Base-by-base conservation (phyloP, 2,113 vertebrate species). In the Paracyprichromis sp. region DNA sequence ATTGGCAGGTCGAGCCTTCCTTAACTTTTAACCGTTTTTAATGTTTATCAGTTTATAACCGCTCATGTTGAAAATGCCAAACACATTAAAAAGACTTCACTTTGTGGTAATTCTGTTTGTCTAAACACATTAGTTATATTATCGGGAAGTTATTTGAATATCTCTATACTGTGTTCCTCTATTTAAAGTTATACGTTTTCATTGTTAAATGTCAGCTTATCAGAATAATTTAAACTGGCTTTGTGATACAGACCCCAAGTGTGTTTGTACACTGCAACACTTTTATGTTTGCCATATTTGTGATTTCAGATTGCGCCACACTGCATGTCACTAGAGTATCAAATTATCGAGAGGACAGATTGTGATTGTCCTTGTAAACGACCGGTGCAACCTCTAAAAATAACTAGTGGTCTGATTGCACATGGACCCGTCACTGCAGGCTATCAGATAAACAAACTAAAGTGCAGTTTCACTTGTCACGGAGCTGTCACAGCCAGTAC, bases 331-430 rank as follows among this genome's bases (percentile, higher is more conserved):
- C 53, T 16, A 5, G 5, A 53, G 69, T 84, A 29, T 69, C 8
- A 76, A 53, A n/a, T 36, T 40, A n/a, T 81, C 2, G 1, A 31
- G 38, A 45, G 45, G 79, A 63, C 7, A 69, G 21, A 53, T 14
- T 9, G 11, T 21, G 17, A 9, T 34, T 45, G 53, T 69, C 17
- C 16, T 9, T 13, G 47, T 38, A 57, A 16, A 69, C 4, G 2
- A 43, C 31, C 9, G 21, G 50, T 80, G 57, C 78, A 57, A 53
- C 40, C 45, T 86, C 79, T 89, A 86, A 89, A 94, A 73, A 91
- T 83, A 88, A 26, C 53, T 14, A 4, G 9, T 17, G 86, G 29
- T 82, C 57, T 59, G 36, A 26, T 79, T 89, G 66, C 26, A 80
- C 26, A 8, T 45, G 59, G 45, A 57, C 57, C 66, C 24, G 21